Conservation (phyloP, 2,888 invertebrate genomes). For the Pharmacophagus antenor region DNA sequence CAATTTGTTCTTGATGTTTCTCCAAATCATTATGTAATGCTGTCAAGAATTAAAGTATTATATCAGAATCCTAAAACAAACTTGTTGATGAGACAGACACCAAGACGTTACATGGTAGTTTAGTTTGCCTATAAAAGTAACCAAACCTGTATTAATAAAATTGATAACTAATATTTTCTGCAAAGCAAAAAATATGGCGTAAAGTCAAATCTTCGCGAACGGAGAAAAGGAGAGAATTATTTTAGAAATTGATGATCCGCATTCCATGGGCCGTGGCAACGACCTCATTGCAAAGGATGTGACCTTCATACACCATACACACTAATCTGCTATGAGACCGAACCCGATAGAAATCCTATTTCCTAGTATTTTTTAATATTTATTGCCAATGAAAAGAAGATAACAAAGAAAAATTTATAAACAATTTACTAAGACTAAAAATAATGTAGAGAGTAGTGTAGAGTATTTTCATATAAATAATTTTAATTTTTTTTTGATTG, state of each 20-base stretch:
- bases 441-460: background rate
- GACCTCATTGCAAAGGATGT: conserved; percentile 22
- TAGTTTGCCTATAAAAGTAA: too few species aligned
- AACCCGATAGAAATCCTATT: conserved; percentile 19
- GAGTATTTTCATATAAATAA: background rate
- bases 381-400: conserved; percentile 14
- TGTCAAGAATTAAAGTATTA: too few species aligned
- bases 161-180: too few species aligned
- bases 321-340: conserved; percentile 9
- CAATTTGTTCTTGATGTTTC: too few species aligned
- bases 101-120: too few species aligned
- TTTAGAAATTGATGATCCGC: conserved; percentile 18
- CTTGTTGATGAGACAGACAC: too few species aligned
- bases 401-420: conserved; percentile 3
- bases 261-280: conserved; percentile 9
- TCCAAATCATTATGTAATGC: too few species aligned
- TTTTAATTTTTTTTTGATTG: too few species aligned
- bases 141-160: too few species aligned
- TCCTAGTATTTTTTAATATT: conserved; percentile 9
- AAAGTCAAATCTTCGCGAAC: background rate
- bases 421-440: background rate
- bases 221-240: background rate
- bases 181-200: background rate
- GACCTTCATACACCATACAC: conserved; percentile 15
- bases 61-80: too few species aligned